phyloP scores from a whole-genome alignment of 30 jellyfish, hydroid and myxozoan genomes.

The Aurelia aurita region DNA sequence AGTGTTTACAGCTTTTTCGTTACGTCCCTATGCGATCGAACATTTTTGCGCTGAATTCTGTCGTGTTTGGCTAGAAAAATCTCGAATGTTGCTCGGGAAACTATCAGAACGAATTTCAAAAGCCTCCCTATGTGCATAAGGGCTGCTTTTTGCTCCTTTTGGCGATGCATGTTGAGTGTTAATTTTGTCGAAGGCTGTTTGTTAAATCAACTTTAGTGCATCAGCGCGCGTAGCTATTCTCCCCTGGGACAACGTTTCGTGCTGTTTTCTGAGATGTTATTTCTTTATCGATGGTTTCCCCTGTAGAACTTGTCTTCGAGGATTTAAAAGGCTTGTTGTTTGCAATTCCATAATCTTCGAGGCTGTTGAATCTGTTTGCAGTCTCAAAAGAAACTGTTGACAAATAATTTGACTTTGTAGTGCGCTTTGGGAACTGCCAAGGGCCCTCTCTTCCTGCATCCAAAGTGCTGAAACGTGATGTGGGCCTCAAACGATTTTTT shows the following conservation, averaged over 20 bases:
- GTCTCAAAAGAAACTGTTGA: not conserved
- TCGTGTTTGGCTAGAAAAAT: too few relatives aligned
- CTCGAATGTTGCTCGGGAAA: not conserved
- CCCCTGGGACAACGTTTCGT: not conserved
- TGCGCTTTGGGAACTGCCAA: too few relatives aligned
- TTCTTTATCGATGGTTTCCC: not conserved
- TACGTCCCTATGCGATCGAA: too few relatives aligned
- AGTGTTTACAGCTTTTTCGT: too few relatives aligned
- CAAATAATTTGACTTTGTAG: too few relatives aligned
- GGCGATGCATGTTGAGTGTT: constrained; percentile 29
- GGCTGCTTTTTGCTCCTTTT: not conserved
- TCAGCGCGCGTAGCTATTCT: constrained; percentile 10
- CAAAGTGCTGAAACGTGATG: too few relatives aligned
- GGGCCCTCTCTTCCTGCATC: too few relatives aligned
- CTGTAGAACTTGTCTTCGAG: not conserved
- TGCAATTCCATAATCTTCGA: not conserved
- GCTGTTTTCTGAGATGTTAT: not conserved
- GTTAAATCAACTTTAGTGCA: constrained; percentile 1
- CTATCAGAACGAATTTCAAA: not conserved
- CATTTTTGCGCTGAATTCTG: too few relatives aligned
- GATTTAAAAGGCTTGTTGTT: not conserved
- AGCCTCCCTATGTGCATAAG: constrained; percentile 14
- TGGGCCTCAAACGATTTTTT: too few relatives aligned
- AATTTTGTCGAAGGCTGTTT: constrained; percentile 13
- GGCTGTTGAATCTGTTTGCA: constrained; percentile 18